Percentiles rank a stretch among this genome's conserved stretches.
Evolutionary conservation across 2,113 vertebrate species (phyloP).

Genomic region (Salvator merianae): DNA sequence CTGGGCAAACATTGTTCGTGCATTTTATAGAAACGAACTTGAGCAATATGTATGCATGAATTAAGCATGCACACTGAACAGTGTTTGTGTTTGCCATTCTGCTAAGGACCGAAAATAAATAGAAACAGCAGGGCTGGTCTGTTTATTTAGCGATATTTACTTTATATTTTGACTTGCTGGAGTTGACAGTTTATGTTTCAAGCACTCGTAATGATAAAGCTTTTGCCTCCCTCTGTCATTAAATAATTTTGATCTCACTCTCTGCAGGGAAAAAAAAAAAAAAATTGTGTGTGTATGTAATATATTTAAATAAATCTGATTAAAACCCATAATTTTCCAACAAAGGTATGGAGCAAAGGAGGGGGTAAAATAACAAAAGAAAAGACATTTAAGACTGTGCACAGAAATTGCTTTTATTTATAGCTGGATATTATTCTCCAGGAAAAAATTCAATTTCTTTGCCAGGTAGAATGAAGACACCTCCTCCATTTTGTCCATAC

Average conservation of each 20-base stretch:
- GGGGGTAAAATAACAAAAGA: neutral
- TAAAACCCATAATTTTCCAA: neutral
- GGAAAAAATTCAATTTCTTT: no score
- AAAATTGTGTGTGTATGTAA: no score
- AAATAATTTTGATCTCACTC: neutral
- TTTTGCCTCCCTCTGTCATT: neutral
- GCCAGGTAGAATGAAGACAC: no score
- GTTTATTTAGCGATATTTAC: constrained; percentile 27
- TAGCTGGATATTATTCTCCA: no score
- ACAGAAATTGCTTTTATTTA: no score
- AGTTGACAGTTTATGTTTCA: constrained; percentile 21
- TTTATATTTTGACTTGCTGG: constrained; percentile 15
- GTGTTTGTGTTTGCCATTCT: constrained; percentile 1
- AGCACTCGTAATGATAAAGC: neutral
- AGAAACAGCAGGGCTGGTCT: constrained; percentile 11
- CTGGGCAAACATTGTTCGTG: no score
- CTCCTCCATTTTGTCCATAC: no score
- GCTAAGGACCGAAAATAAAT: constrained; percentile 9
- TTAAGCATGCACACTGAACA: neutral
- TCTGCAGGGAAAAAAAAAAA: no score
- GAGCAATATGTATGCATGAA: neutral
- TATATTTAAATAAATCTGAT: neutral
- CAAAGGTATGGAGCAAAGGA: neutral
- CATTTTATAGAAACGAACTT: no score
- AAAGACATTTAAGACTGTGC: no score